A percentile compares a stretch with the other conserved stretches of the same genome.
These are phyloP conservation scores for Grus americana DNA, from an alignment of 2,113 vertebrate genomes.

Conservation along the genomic window DNA sequence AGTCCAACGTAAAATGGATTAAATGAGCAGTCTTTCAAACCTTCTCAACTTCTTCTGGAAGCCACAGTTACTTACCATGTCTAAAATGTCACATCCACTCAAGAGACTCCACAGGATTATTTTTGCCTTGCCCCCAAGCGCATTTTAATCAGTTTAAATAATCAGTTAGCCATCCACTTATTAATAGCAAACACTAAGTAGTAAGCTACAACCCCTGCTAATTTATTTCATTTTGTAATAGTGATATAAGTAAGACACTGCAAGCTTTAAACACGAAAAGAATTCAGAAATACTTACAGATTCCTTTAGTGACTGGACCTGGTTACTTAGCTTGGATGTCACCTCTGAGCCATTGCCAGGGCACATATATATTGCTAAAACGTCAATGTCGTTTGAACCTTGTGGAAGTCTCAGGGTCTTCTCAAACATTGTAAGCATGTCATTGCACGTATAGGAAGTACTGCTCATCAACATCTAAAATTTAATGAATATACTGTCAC, in stretches of 20 bases:
- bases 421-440: neutral
- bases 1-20: neutral
- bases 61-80: neutral
- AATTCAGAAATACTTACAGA: slow-evolving; percentile 48
- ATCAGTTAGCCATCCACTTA: neutral
- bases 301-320: neutral
- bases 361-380: neutral
- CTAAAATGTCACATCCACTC: neutral
- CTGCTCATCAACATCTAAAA: slow-evolving; percentile 57
- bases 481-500: neutral
- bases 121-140: neutral
- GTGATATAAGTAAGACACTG: neutral
- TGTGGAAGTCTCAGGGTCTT: neutral
- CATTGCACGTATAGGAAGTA: neutral
- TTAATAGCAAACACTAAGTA: neutral
- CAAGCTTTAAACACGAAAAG: neutral
- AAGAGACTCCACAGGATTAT: neutral
- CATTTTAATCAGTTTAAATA: neutral
- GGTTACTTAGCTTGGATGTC: neutral
- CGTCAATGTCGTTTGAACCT: neutral
- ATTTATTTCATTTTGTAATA: neutral
- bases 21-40: neutral
- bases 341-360: neutral
- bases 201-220: neutral
- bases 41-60: neutral